Percentiles rank a stretch among this genome's conserved stretches.
phyloP scores from a whole-genome alignment of 2,113 vertebrate genomes.

The Sitta europaea region DNA sequence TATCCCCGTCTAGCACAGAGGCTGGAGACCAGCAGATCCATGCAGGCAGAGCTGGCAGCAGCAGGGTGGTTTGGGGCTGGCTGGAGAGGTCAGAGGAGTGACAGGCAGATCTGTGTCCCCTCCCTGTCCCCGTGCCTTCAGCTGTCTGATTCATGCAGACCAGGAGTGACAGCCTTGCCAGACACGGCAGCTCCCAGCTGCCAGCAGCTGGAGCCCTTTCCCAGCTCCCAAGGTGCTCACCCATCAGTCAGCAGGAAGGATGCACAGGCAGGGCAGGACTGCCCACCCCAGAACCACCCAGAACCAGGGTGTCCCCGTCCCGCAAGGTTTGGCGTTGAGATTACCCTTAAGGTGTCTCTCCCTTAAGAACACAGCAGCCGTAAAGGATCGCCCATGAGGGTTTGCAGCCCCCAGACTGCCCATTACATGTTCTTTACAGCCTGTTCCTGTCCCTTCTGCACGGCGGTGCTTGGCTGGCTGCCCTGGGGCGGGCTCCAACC shows the following conservation, averaged over 20 bases:
- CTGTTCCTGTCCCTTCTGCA: not conserved
- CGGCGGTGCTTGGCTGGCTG: not conserved
- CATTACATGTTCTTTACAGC: not conserved
- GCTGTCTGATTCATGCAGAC: not conserved
- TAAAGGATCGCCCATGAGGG: not conserved
- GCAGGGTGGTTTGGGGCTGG: not conserved
- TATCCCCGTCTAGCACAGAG: not conserved
- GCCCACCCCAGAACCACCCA: not conserved
- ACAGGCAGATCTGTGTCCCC: not conserved
- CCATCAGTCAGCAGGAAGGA: not conserved
- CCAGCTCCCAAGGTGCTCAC: not conserved
- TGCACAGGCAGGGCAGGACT: not conserved
- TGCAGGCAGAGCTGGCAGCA: not conserved
- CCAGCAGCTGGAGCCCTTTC: not conserved
- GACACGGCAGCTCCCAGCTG: rapidly evolving
- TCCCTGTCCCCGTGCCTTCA: not conserved
- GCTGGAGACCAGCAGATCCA: not conserved
- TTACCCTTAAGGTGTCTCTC: not conserved
- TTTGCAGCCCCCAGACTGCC: not conserved
- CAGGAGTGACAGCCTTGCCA: not conserved
- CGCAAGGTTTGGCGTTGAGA: rapidly evolving
- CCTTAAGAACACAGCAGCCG: not conserved
- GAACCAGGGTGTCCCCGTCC: not conserved
- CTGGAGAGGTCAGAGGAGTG: not conserved
- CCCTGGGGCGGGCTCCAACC: not conserved